These are phyloP conservation scores for Hypselothyrea guttata DNA, from an alignment of 2,888 invertebrate genomes.

Conservation along the genomic window DNA sequence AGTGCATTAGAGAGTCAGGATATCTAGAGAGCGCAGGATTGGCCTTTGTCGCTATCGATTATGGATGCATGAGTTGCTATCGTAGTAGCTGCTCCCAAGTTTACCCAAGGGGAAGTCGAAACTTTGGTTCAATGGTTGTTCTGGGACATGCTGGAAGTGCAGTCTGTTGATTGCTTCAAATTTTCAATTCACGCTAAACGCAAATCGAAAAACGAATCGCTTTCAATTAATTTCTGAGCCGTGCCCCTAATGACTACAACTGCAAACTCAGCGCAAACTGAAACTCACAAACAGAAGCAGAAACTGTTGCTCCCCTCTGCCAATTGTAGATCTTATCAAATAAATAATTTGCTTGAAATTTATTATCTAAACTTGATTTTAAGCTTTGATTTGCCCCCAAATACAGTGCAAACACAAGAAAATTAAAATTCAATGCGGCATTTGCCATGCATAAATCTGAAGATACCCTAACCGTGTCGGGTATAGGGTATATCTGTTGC, in stretches of 20 bases:
- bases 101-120: constrained; percentile 33
- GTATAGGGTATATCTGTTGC: not conserved
- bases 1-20: constrained; percentile 52
- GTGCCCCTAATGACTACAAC: not conserved
- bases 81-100: constrained; percentile 10
- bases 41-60: constrained; percentile 57
- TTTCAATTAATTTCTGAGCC: constrained; percentile 22
- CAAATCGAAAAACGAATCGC: constrained; percentile 22
- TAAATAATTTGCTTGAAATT: not conserved
- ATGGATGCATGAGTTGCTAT: constrained; percentile 54
- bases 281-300: too few relatives aligned
- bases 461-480: too few relatives aligned
- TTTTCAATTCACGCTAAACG: constrained; percentile 41
- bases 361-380: too few relatives aligned
- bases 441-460: too few relatives aligned
- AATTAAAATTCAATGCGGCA: too few relatives aligned
- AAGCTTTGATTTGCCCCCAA: too few relatives aligned
- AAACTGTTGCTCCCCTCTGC: too few relatives aligned
- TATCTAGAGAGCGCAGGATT: not conserved
- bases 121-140: constrained; percentile 53
- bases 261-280: too few relatives aligned
- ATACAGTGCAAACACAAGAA: too few relatives aligned
- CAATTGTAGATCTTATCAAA: not conserved
- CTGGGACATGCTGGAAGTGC: constrained; percentile 55
- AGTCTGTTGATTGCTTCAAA: constrained; percentile 49